phyloP scores from a whole-genome alignment of 2,113 vertebrate species.

The Centropristis striata region DNA sequence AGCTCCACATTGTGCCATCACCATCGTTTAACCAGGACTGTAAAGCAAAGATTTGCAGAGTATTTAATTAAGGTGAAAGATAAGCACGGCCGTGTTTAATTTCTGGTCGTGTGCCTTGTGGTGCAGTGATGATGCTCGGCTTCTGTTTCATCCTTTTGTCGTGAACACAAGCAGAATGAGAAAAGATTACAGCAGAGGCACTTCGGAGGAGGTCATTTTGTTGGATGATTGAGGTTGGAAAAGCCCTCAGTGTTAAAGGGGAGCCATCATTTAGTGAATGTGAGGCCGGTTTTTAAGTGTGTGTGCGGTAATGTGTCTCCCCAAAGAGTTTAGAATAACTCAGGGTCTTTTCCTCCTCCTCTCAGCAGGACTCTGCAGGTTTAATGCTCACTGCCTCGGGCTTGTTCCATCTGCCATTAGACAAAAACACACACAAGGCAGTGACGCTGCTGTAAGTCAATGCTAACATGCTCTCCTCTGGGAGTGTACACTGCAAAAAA shows the following conservation, averaged over 20 bases:
- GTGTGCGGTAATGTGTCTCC: constrained; percentile 57
- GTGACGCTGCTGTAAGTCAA: constrained; percentile 16
- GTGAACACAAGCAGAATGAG: constrained; percentile 9
- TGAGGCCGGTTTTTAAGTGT: constrained; percentile 52
- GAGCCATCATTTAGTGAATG: constrained; percentile 51
- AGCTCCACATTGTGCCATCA: constrained; percentile 10
- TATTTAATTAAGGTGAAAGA: constrained; percentile 43
- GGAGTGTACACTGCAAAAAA: no score
- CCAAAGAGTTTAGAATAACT: constrained; percentile 53
- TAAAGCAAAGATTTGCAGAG: constrained; percentile 10
- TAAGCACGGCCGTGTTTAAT: constrained; percentile 32
- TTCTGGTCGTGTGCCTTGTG: constrained; percentile 24
- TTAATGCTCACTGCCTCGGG: constrained; percentile 69
- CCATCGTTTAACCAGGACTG: constrained; percentile 32
- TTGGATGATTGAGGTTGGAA: constrained; percentile 62
- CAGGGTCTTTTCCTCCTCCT: constrained; percentile 49
- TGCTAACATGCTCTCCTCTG: constrained; percentile 8
- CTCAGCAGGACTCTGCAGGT: constrained; percentile 74
- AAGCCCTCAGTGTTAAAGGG: constrained; percentile 56
- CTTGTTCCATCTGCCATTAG: constrained; percentile 72
- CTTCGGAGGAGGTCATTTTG: constrained; percentile 27
- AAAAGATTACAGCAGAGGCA: constrained; percentile 7
- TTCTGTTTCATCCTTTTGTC: constrained; percentile 4
- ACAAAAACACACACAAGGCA: constrained; percentile 25
- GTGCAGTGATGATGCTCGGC: constrained; percentile 1